A percentile compares a stretch with the other conserved stretches of the same genome.
Conservation (phyloP, 1,140 invertebrate genomes). For the Drosophila navojoa region DNA sequence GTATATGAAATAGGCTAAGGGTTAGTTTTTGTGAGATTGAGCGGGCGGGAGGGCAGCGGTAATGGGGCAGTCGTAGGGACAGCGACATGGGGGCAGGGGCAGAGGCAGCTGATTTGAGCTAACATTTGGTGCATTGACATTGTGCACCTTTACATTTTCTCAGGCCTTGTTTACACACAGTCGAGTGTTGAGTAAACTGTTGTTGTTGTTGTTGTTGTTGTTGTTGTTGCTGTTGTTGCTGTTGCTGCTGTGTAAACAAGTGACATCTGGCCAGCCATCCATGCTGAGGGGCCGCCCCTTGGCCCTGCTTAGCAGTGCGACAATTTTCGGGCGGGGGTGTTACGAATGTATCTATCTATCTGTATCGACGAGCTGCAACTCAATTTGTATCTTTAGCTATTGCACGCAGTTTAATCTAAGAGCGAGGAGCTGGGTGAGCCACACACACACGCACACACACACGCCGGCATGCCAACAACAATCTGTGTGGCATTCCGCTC, state of each 20-base stretch:
- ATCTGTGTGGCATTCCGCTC: slow-evolving; percentile 74
- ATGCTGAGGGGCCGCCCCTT: slow-evolving; percentile 43
- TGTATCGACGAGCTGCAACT: not conserved
- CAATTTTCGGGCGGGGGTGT: slow-evolving; percentile 39
- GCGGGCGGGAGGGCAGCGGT: slow-evolving; percentile 1
- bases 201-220: slow-evolving; percentile 35
- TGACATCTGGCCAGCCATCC: slow-evolving; percentile 62
- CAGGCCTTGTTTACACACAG: slow-evolving; percentile 47
- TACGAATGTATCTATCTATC: slow-evolving; percentile 37
- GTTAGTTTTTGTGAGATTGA: not conserved
- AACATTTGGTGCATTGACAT: slow-evolving; percentile 50
- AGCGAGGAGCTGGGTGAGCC: slow-evolving; percentile 1
- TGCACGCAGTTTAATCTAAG: slow-evolving; percentile 1
- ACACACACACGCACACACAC: not conserved
- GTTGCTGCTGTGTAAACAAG: slow-evolving; percentile 63
- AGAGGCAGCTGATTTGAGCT: slow-evolving; percentile 11
- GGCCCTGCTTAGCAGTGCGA: slow-evolving; percentile 33
- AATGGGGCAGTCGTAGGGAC: not conserved
- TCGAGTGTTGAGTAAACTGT: slow-evolving; percentile 21
- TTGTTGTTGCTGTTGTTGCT: slow-evolving; percentile 33
- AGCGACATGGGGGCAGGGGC: slow-evolving; percentile 11
- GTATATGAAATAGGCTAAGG: not conserved
- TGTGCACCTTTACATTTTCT: slow-evolving; percentile 57
- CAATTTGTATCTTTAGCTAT: slow-evolving; percentile 10
- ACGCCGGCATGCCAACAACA: slow-evolving; percentile 16